Evolutionary conservation across 2,888 invertebrate species (phyloP), one percentile per base, ranked within the genome.

Genomic region (Drosophila hamatofila): DNA sequence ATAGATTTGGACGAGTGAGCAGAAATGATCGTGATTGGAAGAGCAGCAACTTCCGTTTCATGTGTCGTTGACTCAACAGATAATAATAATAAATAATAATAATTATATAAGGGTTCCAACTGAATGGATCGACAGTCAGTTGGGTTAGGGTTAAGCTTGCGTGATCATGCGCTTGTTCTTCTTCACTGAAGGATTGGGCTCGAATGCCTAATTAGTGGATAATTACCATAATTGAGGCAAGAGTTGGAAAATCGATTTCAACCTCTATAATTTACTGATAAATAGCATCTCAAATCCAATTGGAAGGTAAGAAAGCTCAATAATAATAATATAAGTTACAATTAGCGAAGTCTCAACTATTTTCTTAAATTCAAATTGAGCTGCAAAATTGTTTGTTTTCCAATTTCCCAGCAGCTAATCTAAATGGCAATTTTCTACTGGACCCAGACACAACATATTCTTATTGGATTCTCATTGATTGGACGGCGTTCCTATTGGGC

Each of bases 11-110:
- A 9, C 37, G 46, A 27, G 55, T 58, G 42, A 23, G 61, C 65
- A 35, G 25, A 46, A 75, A 65, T 75, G 64, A 54, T 52, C 30
- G 41, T 56, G 61, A 62, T 59, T 64, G 63, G 52, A 68, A 49
- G 61, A 75, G 35, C 56, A 60, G 37, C 46, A n/a, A 52, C 42
- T 30, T 42, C 30, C 41, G 30, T 39, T 35, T 11, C 35, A 37
- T 25, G 23, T 57, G n/a, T 16, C n/a, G 21, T 14, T 30, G 44
- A n/a, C 21, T 33, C 3, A 7, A 27, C 33, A 42, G 42, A 23
- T 44, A 23, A 52, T 49, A 49, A 37, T n/a, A 27, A 33, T 33
- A 12, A 30, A 33, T 52, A 21, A 52, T 52, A 5, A 37, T 37
- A 37, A 37, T 37, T 14, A n/a, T 52, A 52, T 37, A 27, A 30